phyloP scores from a whole-genome alignment of 1,140 invertebrate species.

The Anoplophora glabripennis region DNA sequence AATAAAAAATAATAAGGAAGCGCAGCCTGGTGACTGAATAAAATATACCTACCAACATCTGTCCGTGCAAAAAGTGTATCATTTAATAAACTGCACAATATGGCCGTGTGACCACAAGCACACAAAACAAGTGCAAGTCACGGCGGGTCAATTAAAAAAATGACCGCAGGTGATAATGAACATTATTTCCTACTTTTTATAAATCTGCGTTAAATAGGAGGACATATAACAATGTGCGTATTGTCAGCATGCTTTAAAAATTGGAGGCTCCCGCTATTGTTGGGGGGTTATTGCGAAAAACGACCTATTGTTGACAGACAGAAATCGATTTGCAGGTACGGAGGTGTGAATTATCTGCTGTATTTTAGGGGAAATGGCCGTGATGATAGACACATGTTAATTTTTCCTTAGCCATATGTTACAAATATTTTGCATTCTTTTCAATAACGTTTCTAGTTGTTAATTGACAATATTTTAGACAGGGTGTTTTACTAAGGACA shows the following conservation, averaged over 20 bases:
- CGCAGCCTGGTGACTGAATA: no score
- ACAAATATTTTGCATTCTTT: neutral
- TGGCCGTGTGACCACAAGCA: no score
- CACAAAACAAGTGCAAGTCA: conserved; percentile 12
- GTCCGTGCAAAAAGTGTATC: no score
- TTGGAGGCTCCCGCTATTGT: conserved; percentile 9
- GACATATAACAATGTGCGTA: neutral
- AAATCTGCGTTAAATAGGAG: conserved; percentile 5
- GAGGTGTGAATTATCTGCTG: conserved; percentile 6
- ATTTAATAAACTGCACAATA: no score
- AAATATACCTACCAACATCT: no score
- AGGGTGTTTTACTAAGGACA: no score
- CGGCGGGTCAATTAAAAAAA: conserved; percentile 15
- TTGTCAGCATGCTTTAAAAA: conserved; percentile 9
- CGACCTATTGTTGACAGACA: conserved; percentile 16
- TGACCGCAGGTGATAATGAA: conserved; percentile 5
- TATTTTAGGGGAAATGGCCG: neutral
- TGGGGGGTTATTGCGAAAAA: conserved; percentile 23
- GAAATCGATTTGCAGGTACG: conserved; percentile 23
- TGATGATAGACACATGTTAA: conserved; percentile 8
- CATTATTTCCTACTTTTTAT: conserved; percentile 14
- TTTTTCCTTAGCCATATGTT: conserved; percentile 8
- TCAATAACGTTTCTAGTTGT: no score
- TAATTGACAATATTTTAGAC: no score
- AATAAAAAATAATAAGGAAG: no score